Evolutionary conservation across 2,113 vertebrate genomes (phyloP), one percentile per base, ranked within the genome.

Genomic region (Rhinopithecus roxellana): DNA sequence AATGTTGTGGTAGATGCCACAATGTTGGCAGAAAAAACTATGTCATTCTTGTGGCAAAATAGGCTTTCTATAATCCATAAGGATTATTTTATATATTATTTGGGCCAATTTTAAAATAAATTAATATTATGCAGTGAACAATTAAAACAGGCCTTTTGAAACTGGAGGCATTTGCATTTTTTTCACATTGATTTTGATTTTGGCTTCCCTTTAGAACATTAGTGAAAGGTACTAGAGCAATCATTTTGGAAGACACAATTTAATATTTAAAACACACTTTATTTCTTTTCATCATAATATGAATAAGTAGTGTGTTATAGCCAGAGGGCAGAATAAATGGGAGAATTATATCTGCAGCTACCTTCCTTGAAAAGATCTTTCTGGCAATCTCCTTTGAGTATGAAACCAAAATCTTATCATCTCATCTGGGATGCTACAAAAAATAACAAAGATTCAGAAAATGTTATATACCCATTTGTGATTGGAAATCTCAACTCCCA

Each of bases 181-280:
- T 55, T 89, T 77, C 22, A 32, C 23, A 86, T 48, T 61, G 61
- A 92, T 82, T 95, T 95, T 93, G n/a, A 38, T 32, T 93, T 78
- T 82, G 48, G 32, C 32, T 72, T 85, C 11, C 57, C 84, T 59
- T 30, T 48, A 57, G 48, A 40, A 32, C 16, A 69, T 74, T 80
- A 79, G 17, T 52, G 18, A 93, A 93, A 94, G 52, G 55, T 93
- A 67, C 18, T 52, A 67, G 30, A 89, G 40, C 8, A 81, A 72
- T 77, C 74, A 94, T 89, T 87, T 95, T 40, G 17, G 59, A 81
- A 85, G 27, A 5, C 32, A 74, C 5, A 48, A 48, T 74, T 93
- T 52, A 92, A 92, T 77, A 81, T 81, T 96, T 77, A 45, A 82
- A 91, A 89, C 9, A n/a, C 1, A 61, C 23, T 22, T 64, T 64